phyloP scores from a whole-genome alignment of 2,113 vertebrate species.

The Bubo blakistoni region DNA sequence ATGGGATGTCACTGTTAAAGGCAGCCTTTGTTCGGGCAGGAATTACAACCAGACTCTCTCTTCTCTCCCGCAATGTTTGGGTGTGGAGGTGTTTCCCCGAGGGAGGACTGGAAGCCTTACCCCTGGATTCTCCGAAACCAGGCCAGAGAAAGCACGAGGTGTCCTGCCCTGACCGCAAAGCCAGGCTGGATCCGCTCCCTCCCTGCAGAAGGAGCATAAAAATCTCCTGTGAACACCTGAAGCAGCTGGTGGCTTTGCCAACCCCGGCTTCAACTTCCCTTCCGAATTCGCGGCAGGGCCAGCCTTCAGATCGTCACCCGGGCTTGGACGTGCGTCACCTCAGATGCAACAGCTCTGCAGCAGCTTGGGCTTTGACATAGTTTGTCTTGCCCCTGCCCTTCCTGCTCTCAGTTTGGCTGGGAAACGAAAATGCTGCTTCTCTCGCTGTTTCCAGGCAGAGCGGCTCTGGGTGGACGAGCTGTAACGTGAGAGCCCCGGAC shows the following conservation, averaged over 20 bases:
- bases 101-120: neutral
- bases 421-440: neutral
- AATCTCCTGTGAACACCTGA: neutral
- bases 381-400: neutral
- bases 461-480: rapidly evolving
- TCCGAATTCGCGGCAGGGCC: rapidly evolving
- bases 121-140: neutral
- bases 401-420: neutral
- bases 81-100: neutral
- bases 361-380: neutral
- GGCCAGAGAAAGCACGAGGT: neutral
- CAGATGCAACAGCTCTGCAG: neutral
- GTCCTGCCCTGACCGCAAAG: neutral
- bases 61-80: neutral
- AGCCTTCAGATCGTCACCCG: neutral
- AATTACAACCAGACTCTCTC: neutral
- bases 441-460: neutral
- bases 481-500: neutral
- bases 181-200: neutral
- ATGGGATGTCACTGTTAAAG: neutral
- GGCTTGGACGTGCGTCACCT: neutral
- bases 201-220: rapidly evolving
- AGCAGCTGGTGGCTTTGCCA: neutral
- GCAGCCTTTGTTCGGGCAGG: neutral
- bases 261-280: neutral